phyloP scores from a whole-genome alignment of 2,888 invertebrate genomes.

The Proisotoma minuta region DNA sequence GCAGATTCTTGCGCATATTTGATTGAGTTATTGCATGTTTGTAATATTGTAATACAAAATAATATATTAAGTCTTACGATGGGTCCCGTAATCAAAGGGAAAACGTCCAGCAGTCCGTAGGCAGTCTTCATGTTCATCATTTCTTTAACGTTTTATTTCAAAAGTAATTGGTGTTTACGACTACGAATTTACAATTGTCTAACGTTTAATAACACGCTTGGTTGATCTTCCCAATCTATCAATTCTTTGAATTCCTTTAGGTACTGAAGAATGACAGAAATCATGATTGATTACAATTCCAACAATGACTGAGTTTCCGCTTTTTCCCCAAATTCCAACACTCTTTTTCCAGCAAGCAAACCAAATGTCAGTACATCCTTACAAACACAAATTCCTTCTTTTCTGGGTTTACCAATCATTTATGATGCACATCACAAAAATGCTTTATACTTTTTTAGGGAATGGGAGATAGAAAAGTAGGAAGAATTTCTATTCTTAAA shows the following conservation, averaged over 20 bases:
- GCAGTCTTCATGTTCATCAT: slow-evolving; percentile 13
- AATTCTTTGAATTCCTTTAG: background rate
- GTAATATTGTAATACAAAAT: background rate
- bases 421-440: slow-evolving; percentile 5
- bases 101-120: slow-evolving; percentile 10
- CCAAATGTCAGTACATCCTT: too few relatives aligned
- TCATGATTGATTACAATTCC: slow-evolving; percentile 2
- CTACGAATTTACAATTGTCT: too few relatives aligned
- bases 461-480: too few relatives aligned
- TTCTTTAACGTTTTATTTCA: background rate
- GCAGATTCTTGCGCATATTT: too few relatives aligned
- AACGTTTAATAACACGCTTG: too few relatives aligned
- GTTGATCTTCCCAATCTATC: background rate
- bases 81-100: slow-evolving; percentile 11
- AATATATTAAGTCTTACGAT: slow-evolving; percentile 8
- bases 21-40: too few relatives aligned
- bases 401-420: background rate
- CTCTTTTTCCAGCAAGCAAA: too few relatives aligned
- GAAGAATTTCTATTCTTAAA: background rate
- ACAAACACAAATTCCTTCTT: background rate
- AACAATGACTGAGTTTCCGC: too few relatives aligned
- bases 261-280: background rate
- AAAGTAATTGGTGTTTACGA: background rate
- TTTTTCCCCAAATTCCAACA: too few relatives aligned
- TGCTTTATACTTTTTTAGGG: background rate